Base-by-base conservation (phyloP, 2,797 vertebrate genomes). In the Denticeps clupeoides region DNA sequence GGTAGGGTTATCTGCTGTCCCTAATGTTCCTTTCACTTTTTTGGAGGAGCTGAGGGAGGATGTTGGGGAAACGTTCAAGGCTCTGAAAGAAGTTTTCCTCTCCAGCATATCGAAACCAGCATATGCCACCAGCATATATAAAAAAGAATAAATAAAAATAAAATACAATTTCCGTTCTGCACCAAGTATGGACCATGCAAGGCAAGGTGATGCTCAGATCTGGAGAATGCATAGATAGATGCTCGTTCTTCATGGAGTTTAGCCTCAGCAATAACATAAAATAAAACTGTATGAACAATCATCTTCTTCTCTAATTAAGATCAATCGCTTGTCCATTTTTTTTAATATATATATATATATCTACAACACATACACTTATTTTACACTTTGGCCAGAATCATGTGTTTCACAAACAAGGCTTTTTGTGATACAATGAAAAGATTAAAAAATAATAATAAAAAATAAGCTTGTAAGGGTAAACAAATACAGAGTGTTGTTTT, bases 81-180 rank as follows among this genome's bases (percentile, higher is more conserved):
- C 9, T 35, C 38, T n/a, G n/a, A 19, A 19, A 38, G 9, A 38
- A 8, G 9, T 38, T 38, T 38, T 35, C 82, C 77, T 74, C 71
- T 68, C 69, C 56, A 78, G 84, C 82, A 74, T 77, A 84, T 87
- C 32, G 83, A 86, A 78, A 69, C 80, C 78, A 72, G 77, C 81
- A 83, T 83, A 87, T 83, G 86, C 85, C 77, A 80, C 86, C 77
- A 79, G n/a, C n/a, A n/a, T n/a, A 89, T 93, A 93, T 75, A 93
- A 96, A 94, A 93, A 87, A 90, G 82, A 95, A 94, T 94, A 96
- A 96, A 96, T 95, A 91, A 92, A n/a, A 92, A 91, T 91, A 88
- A 91, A 89, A 90, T 89, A 88, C 61, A 40, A 47, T 84, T 84
- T 89, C 82, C 80, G 56, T 82, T 81, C 72, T 76, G 63, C 73